phyloP scores from a whole-genome alignment of 1,140 invertebrate species.

The Philopotamus ludificatus region DNA sequence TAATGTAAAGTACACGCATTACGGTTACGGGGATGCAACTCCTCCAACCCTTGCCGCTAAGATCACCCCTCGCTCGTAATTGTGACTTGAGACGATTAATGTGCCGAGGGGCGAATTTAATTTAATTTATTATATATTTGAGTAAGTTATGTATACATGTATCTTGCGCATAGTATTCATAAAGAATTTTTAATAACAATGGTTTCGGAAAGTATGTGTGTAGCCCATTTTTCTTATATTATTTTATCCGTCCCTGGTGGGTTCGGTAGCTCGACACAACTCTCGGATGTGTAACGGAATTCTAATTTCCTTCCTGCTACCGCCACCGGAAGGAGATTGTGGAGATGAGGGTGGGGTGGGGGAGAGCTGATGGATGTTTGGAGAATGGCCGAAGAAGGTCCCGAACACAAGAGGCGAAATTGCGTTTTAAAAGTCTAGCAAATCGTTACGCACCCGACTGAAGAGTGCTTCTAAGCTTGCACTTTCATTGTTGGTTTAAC shows the following conservation, averaged over 20 bases:
- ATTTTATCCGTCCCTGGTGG: neutral
- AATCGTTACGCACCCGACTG: no score
- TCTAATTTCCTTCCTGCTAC: slow-evolving; percentile 21
- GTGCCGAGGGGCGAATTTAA: slow-evolving; percentile 1
- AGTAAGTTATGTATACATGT: no score
- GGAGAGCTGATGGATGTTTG: neutral
- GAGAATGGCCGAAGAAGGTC: neutral
- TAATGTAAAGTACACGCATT: neutral
- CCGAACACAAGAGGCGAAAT: neutral
- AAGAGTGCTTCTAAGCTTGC: no score
- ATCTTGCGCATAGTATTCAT: neutral
- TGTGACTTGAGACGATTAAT: slow-evolving; percentile 26
- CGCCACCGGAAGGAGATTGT: neutral
- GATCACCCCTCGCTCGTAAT: slow-evolving; percentile 8
- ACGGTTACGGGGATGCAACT: neutral
- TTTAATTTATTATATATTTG: no score
- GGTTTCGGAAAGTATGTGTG: neutral
- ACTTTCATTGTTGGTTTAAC: no score
- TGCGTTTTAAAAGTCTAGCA: no score
- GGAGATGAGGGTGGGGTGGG: neutral
- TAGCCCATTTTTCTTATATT: neutral
- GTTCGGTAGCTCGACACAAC: neutral
- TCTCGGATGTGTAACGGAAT: slow-evolving; percentile 9
- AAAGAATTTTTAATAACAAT: neutral
- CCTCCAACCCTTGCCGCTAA: neutral